phyloP scores from a whole-genome alignment of 2,888 invertebrate genomes.

The Lissonota sp. region DNA sequence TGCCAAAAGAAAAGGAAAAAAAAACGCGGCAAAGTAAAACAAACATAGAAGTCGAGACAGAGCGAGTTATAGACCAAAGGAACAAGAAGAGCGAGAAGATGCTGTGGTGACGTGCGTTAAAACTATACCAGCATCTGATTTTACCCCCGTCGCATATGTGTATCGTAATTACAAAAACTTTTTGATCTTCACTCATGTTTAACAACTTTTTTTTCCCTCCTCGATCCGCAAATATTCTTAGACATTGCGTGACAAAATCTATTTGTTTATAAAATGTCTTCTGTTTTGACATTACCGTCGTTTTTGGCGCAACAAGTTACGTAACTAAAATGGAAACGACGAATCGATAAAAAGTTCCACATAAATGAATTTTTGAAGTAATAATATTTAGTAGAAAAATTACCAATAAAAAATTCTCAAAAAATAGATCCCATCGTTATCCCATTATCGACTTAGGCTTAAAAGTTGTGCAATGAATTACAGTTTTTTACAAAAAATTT shows the following conservation, averaged over 20 bases:
- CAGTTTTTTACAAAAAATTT: too few relatives aligned
- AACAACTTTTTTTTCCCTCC: conserved; percentile 21
- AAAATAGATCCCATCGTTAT: too few relatives aligned
- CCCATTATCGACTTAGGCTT: too few relatives aligned
- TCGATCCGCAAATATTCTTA: conserved; percentile 49
- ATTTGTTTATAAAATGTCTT: conserved; percentile 3
- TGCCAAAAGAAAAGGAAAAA: conserved; percentile 58
- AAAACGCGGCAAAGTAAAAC: conserved; percentile 66
- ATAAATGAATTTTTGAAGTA: too few relatives aligned
- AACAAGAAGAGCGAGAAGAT: conserved; percentile 13
- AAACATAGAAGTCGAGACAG: conserved; percentile 59
- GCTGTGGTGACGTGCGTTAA: conserved; percentile 45
- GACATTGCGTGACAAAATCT: conserved; percentile 9
- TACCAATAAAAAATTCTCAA: too few relatives aligned
- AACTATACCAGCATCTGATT: conserved; percentile 24
- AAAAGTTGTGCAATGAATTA: too few relatives aligned
- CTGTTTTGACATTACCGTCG: conserved; percentile 34
- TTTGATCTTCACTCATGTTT: conserved; percentile 16
- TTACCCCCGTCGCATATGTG: conserved; percentile 37
- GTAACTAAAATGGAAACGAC: neutral
- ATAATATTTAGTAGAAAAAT: too few relatives aligned
- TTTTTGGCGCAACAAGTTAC: conserved; percentile 26
- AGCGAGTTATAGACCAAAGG: conserved; percentile 40
- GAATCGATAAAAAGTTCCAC: too few relatives aligned
- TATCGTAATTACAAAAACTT: conserved; percentile 27